Conservation (phyloP, 2,113 vertebrate species). For the Engraulis encrasicolus region DNA sequence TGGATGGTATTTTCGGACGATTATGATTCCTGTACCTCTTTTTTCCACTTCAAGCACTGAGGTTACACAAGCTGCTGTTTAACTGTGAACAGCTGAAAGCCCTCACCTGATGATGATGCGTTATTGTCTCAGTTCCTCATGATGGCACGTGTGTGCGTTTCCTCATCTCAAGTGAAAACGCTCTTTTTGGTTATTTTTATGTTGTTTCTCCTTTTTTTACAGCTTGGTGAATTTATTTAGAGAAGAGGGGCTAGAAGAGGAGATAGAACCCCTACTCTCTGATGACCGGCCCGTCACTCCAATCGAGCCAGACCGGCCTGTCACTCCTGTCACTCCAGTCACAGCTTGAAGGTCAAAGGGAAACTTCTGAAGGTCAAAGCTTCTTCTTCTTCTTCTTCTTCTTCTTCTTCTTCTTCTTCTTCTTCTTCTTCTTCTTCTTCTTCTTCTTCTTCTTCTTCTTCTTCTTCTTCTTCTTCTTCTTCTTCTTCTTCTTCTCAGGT, state of each 20-base stretch:
- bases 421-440: too few relatives aligned
- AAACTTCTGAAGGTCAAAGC: not conserved
- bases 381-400: too few relatives aligned
- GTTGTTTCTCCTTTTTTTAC: slow-evolving; percentile 25
- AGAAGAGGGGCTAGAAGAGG: slow-evolving; percentile 49
- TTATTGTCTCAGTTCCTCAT: not conserved
- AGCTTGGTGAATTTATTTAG: slow-evolving; percentile 60
- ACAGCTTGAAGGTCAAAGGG: slow-evolving; percentile 24
- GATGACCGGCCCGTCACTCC: slow-evolving; percentile 49
- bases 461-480: too few relatives aligned
- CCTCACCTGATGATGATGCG: not conserved
- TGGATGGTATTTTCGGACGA: too few relatives aligned
- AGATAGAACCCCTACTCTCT: slow-evolving; percentile 42
- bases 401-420: too few relatives aligned
- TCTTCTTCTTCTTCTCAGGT: slow-evolving; percentile 17
- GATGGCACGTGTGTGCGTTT: not conserved
- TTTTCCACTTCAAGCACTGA: not conserved
- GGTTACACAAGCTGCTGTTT: not conserved
- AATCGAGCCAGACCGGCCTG: slow-evolving; percentile 51
- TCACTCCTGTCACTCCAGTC: slow-evolving; percentile 41
- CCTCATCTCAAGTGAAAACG: not conserved
- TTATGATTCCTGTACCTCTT: too few relatives aligned
- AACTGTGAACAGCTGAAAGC: not conserved
- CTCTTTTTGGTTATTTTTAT: not conserved
- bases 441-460: too few relatives aligned